Evolutionary conservation across 2,113 vertebrate genomes (phyloP).

Genomic region (Oreocharis arfaki): DNA sequence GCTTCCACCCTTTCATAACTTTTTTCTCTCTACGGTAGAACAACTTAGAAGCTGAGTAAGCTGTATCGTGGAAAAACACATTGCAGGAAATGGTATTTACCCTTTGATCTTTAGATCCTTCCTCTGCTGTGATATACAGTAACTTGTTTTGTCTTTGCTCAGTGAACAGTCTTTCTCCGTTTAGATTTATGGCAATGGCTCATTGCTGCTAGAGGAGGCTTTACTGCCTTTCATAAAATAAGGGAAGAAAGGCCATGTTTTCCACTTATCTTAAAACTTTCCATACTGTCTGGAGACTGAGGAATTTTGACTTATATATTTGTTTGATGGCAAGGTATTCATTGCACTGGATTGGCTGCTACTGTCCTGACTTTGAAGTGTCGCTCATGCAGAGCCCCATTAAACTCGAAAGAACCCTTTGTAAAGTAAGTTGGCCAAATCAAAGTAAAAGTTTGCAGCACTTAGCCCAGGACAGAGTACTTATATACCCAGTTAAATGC

Average conservation of each 20-base stretch:
- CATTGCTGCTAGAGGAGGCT: neutral
- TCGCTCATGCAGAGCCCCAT: neutral
- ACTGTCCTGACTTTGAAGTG: neutral
- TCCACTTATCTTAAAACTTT: neutral
- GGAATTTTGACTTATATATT: neutral
- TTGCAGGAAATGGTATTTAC: constrained; percentile 26
- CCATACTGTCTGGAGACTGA: neutral
- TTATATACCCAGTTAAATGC: neutral
- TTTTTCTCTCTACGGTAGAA: neutral
- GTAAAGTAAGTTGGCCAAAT: neutral
- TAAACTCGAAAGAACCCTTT: neutral
- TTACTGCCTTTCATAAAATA: neutral
- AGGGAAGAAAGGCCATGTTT: neutral
- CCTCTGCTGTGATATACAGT: neutral
- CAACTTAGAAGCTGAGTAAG: neutral
- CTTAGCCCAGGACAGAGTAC: neutral
- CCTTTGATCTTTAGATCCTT: constrained; percentile 37
- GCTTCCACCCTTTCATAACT: neutral
- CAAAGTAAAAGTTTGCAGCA: neutral
- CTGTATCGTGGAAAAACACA: constrained; percentile 18
- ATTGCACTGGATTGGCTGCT: neutral
- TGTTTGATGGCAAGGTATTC: neutral
- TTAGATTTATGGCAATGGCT: constrained; percentile 13
- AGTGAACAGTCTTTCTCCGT: neutral
- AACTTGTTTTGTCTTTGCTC: neutral